Evolutionary conservation across 2,113 vertebrate genomes (phyloP), one percentile per base, ranked within the genome.

Genomic region (Donacobius atricapilla): DNA sequence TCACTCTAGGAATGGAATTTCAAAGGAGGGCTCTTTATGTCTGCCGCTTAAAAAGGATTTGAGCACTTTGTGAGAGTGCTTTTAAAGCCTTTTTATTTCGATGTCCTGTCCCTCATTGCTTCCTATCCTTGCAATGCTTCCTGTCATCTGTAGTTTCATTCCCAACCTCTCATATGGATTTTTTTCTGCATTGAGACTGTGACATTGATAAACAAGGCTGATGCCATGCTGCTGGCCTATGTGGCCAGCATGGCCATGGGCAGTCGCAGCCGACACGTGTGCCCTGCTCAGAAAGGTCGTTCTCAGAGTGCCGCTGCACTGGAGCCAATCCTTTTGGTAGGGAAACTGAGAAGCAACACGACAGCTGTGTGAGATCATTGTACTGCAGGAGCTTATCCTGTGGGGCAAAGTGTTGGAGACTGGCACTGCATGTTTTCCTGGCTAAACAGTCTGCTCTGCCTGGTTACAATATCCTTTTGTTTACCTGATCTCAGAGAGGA

Each of bases 351-450:
- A 40, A 89, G 83, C 21, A 81, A 18, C 35, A 31, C 0, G 7
- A 95, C 95, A 97, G 93, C 94, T 97, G 89, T 18, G 72, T 68
- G 76, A 87, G 80, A 71, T 94, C 83, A 58, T 25, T 81, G 91
- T 89, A 35, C 80, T 81, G 83, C 44, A 71, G 44, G 72, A 90
- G 86, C 60, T 94, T 89, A 83, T 44, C 51, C 89, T 84, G 80
- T 0, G 0, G 35, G n/a, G 30, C 31, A 60, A 9, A 40, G 80
- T 88, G 93, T 71, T 86, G 83, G 93, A 95, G 95, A 73, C 69
- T 81, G 83, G 93, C 83, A 71, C 60, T 28, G 56, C 21, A 10
- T 93, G 64, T 89, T 95, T 93, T 66, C 60, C 63, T 51, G 51
- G 80, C 71, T 72, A 64, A 94, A 89, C 47, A 70, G 39, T 75